Evolutionary conservation across 1,140 invertebrate genomes (phyloP).

Genomic region (Physella acuta): DNA sequence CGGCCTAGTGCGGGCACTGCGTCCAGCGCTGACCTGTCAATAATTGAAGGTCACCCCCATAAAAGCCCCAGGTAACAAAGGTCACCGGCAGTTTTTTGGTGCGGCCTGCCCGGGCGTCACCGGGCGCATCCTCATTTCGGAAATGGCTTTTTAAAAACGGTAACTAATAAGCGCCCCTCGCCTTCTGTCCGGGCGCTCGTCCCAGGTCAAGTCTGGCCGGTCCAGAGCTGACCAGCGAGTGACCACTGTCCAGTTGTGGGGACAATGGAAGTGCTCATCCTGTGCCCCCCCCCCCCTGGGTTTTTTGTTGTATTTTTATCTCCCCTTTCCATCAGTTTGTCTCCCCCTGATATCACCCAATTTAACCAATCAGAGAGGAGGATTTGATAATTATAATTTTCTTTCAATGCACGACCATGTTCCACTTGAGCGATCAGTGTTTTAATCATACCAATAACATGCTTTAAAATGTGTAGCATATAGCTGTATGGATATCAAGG

Average conservation of each 20-base stretch:
- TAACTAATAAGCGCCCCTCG: neutral
- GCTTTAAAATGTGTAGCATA: too few species aligned
- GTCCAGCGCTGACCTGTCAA: neutral
- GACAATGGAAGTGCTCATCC: neutral
- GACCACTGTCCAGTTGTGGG: neutral
- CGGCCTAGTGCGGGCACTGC: neutral
- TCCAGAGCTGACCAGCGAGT: neutral
- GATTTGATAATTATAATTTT: too few species aligned
- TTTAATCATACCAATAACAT: too few species aligned
- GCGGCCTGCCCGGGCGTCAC: neutral
- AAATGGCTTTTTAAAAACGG: neutral
- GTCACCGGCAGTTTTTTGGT: neutral
- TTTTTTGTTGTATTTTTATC: neutral
- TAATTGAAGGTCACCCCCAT: neutral
- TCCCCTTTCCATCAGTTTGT: neutral
- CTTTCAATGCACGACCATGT: too few species aligned
- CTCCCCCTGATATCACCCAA: too few species aligned
- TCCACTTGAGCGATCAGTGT: too few species aligned
- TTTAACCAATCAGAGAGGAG: too few species aligned
- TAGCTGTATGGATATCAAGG: too few species aligned
- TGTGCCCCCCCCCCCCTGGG: neutral
- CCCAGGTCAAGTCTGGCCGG: neutral
- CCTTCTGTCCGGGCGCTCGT: neutral
- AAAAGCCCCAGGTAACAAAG: neutral
- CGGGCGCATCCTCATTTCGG: neutral